A percentile compares a stretch with the other conserved stretches of the same genome.
Conservation (phyloP, 2,113 vertebrate genomes). For the Tragelaphus scriptus region DNA sequence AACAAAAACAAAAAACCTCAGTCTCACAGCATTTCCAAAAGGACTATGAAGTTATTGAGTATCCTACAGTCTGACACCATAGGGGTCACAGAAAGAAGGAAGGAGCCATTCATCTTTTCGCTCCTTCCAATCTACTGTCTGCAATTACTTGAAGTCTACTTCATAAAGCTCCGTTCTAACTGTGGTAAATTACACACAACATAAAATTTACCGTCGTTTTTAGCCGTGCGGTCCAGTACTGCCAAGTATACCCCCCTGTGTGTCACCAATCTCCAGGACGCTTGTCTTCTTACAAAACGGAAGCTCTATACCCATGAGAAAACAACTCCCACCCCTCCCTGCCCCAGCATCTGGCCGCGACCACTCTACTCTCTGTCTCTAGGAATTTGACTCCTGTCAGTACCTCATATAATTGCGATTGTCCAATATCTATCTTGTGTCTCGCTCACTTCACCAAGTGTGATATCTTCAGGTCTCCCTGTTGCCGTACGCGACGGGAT, state of each 20-base stretch:
- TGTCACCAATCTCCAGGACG: neutral
- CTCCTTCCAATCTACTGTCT: neutral
- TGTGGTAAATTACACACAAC: neutral
- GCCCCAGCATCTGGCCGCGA: neutral
- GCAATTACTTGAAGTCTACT: neutral
- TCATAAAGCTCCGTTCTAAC: neutral
- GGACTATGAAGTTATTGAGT: neutral
- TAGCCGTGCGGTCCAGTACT: neutral
- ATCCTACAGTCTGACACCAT: neutral
- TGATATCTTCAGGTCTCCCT: too few species aligned
- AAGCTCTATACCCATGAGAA: neutral
- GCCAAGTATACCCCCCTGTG: neutral
- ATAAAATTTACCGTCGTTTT: neutral
- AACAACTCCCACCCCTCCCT: neutral
- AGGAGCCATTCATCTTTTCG: neutral
- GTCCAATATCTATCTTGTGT: neutral
- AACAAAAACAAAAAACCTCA: neutral
- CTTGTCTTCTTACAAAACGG: neutral
- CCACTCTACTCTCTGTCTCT: neutral
- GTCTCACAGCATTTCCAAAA: neutral
- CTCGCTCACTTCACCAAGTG: neutral
- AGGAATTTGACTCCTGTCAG: neutral
- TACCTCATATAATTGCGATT: neutral
- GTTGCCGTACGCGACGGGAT: neutral
- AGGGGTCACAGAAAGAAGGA: neutral